Percentiles rank a stretch among this genome's conserved stretches.
Conservation (phyloP, 1,140 invertebrate species). For the Globodera ellingtonae region DNA sequence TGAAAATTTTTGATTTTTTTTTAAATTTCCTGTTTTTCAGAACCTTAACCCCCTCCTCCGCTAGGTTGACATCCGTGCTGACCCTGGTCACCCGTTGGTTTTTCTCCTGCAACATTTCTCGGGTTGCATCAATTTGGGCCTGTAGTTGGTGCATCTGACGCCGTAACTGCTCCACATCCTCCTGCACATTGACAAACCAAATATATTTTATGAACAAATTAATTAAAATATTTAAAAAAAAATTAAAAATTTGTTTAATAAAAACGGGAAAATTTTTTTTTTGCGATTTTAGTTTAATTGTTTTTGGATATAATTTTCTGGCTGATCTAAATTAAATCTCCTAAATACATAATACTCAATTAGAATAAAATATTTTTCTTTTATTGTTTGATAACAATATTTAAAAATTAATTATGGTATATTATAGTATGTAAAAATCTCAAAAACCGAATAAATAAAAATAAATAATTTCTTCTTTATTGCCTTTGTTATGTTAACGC, state of each 20-base stretch:
- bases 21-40: too few species aligned
- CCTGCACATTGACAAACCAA: slow-evolving; percentile 32
- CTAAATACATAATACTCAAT: too few species aligned
- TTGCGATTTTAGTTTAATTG: too few species aligned
- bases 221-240: background rate
- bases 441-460: background rate
- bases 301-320: too few species aligned
- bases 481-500: slow-evolving; percentile 62
- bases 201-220: background rate
- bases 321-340: too few species aligned
- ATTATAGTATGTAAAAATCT: too few species aligned
- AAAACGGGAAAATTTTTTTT: background rate
- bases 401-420: too few species aligned
- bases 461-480: slow-evolving; percentile 12
- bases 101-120: slow-evolving; percentile 45
- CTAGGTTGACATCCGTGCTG: slow-evolving; percentile 52
- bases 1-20: background rate
- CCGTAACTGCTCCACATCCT: slow-evolving; percentile 46
- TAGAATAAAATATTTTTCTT: too few species aligned
- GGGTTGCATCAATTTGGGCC: slow-evolving; percentile 45
- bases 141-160: slow-evolving; percentile 46
- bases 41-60: slow-evolving; percentile 41
- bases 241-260: background rate
- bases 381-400: too few species aligned
- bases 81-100: slow-evolving; percentile 51